Percentiles rank a stretch among this genome's conserved stretches.
These are phyloP conservation scores for Oreonectes daqikongensis DNA, from an alignment of 2,797 vertebrate genomes.

Conservation along the genomic window DNA sequence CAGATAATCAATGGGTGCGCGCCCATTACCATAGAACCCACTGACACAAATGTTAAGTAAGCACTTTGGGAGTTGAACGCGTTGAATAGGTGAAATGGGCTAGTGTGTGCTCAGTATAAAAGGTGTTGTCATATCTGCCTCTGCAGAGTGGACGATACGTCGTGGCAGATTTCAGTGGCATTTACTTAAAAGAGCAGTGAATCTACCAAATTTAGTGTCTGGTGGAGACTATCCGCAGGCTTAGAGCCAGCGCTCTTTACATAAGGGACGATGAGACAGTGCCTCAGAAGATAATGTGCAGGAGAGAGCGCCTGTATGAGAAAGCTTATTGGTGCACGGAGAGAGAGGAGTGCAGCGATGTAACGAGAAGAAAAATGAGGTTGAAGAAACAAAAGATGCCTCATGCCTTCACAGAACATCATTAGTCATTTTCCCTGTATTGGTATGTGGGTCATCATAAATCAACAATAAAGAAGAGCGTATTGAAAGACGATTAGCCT, in stretches of 20 bases:
- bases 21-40: conserved; percentile 67
- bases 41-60: conserved; percentile 72
- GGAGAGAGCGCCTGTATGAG: conserved; percentile 19
- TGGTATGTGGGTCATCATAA: conserved; percentile 38
- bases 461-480: conserved; percentile 22
- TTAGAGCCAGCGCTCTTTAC: conserved; percentile 41
- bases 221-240: conserved; percentile 46
- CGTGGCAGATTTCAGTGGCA: conserved; percentile 53
- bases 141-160: conserved; percentile 42
- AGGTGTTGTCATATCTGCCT: conserved; percentile 55
- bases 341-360: conserved; percentile 22
- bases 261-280: conserved; percentile 33
- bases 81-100: conserved; percentile 56
- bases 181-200: conserved; percentile 60
- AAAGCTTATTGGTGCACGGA: conserved; percentile 16
- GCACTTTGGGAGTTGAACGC: conserved; percentile 59
- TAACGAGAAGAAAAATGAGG: conserved; percentile 40
- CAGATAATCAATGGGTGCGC: conserved; percentile 74
- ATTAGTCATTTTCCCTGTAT: conserved; percentile 32
- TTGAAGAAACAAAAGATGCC: conserved; percentile 34
- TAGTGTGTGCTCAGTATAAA: conserved; percentile 51
- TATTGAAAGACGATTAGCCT: conserved; percentile 28
- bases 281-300: conserved; percentile 28
- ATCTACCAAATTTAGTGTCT: conserved; percentile 49
- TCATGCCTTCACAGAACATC: conserved; percentile 20